Base-by-base conservation (phyloP, 2,888 invertebrate species). In the Fragum whitleyi region DNA sequence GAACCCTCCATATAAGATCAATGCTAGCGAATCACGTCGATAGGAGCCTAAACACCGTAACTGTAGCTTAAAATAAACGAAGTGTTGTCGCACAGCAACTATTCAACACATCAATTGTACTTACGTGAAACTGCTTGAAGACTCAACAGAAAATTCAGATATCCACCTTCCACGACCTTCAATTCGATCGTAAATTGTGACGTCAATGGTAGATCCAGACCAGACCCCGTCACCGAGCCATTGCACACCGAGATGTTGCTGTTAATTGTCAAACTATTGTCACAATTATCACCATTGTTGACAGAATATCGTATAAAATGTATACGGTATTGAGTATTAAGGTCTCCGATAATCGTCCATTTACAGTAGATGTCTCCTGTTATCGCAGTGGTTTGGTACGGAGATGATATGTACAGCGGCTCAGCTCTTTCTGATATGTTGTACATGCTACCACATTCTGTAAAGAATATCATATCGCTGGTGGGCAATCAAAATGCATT, bases 371-470 rank as follows among this genome's bases (percentile, higher is more conserved):
- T 16, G 14, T 14, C n/a, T 47, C 47, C 47, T 47, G 47, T 47
- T 47, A 47, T n/a, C 47, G 47, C 47, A 47, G 2, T 47, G 47
- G 5, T 47, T 47, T 47, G 47, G 28, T 67, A 51, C 16, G 74
- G 67, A 23, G 65, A 67, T 23, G 67, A 28, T 29, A 74, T 65
- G 55, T 74, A 74, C 2, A 26, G 32, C 6, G 29, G 29, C 2
- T 47, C 51, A 7, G 65, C 28, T 6, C 51, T 28, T 29, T 55
- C 16, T 26, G 53, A 32, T 47, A 14, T 14, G 16, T 47, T 47
- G 47, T 19, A 47, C 14, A n/a, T 47, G n/a, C 14, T 47, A 47
- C 47, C 47, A 16, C 47, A 47, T 47, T 47, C 47, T 47, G 47
- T 6, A 47, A 47, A 47, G n/a, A 36, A 36, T n/a, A n/a, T n/a